Evolutionary conservation across 35 echinoderm and acorn worm genomes (phyloP).

Genomic region (Stichopus chloronotus): DNA sequence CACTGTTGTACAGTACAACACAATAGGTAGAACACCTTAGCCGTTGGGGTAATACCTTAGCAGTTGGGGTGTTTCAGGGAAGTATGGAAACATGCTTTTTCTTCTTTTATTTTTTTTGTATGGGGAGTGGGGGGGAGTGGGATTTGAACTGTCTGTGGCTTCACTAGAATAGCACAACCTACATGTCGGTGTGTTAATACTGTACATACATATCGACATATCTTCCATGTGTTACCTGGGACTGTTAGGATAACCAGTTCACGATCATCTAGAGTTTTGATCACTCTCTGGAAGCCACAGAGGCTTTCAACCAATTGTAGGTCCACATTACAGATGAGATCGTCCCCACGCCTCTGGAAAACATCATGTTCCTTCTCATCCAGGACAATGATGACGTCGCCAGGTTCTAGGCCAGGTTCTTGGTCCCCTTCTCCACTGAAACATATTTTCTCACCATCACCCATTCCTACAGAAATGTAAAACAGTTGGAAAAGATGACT

Average conservation of each 20-base stretch:
- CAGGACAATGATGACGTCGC: constrained; percentile 92
- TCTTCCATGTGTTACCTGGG: constrained; percentile 59
- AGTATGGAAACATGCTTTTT: too few relatives aligned
- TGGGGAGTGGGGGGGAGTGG: too few relatives aligned
- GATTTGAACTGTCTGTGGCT: too few relatives aligned
- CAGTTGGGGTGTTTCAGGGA: too few relatives aligned
- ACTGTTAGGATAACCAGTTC: constrained; percentile 73
- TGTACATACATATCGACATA: too few relatives aligned
- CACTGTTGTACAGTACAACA: too few relatives aligned
- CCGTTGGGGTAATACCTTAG: too few relatives aligned
- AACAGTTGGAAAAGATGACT: not conserved
- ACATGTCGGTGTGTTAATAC: too few relatives aligned
- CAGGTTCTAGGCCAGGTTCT: constrained; percentile 90
- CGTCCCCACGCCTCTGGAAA: constrained; percentile 64
- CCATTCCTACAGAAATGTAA: constrained; percentile 72
- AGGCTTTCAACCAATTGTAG: constrained; percentile 92
- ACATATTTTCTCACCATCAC: constrained; percentile 91
- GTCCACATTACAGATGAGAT: constrained; percentile 72
- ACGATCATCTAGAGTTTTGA: constrained; percentile 86
- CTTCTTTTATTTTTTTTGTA: too few relatives aligned
- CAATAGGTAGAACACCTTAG: too few relatives aligned
- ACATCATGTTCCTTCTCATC: constrained; percentile 87
- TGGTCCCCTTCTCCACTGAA: constrained; percentile 94
- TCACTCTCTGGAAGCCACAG: constrained; percentile 85
- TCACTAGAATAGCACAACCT: too few relatives aligned